These are phyloP conservation scores for Neoascia interrupta DNA, from an alignment of 2,888 invertebrate genomes.

Conservation along the genomic window DNA sequence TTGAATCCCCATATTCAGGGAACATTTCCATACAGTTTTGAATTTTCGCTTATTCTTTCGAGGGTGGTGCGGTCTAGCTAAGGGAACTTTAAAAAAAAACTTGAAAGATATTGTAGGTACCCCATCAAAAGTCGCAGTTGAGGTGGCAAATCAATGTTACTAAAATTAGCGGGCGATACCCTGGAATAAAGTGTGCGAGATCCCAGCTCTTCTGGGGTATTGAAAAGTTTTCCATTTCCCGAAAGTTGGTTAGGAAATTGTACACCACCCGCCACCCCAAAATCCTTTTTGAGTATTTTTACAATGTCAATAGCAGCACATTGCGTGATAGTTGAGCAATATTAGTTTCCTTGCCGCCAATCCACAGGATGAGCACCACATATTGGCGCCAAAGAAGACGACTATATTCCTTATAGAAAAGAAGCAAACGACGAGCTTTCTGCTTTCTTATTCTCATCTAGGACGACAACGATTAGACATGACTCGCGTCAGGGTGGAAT, in stretches of 20 bases:
- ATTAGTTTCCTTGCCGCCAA: slow-evolving; percentile 33
- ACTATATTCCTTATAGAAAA: slow-evolving; percentile 14
- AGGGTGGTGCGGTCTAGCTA: no score
- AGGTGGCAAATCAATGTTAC: background rate
- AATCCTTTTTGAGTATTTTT: background rate
- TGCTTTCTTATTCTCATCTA: slow-evolving; percentile 11
- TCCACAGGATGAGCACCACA: slow-evolving; percentile 19
- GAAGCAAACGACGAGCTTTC: slow-evolving; percentile 36
- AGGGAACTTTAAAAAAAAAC: background rate
- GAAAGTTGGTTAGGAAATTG: background rate
- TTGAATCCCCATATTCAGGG: slow-evolving; percentile 3
- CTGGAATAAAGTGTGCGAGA: background rate
- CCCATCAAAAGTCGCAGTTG: slow-evolving; percentile 9
- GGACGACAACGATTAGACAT: slow-evolving; percentile 3
- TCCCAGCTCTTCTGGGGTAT: slow-evolving; percentile 1
- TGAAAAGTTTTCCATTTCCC: background rate
- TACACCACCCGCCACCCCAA: background rate
- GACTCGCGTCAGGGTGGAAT: background rate
- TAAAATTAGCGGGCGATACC: background rate
- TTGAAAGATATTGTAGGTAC: slow-evolving; percentile 8
- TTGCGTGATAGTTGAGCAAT: slow-evolving; percentile 34
- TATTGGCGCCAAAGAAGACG: slow-evolving; percentile 56
- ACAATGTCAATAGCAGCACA: slow-evolving; percentile 26
- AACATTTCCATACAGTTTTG: background rate
- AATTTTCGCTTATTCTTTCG: background rate